Evolutionary conservation across 2,888 invertebrate genomes (phyloP).

Genomic region (Aspidiotus rigidus): DNA sequence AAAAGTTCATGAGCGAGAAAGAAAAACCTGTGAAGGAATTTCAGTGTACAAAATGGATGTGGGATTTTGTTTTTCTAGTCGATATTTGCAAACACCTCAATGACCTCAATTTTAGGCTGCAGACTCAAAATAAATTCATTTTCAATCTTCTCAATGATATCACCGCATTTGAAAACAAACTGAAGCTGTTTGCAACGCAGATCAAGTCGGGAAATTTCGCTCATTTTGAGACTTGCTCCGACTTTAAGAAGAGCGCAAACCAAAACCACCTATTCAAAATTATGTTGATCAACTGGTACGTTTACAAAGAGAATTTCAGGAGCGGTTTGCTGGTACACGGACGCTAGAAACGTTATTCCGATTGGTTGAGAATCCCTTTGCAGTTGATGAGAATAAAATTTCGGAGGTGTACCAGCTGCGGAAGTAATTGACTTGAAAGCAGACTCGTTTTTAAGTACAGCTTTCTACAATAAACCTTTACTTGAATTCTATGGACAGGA

Average conservation of each 20-base stretch:
- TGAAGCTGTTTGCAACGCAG: neutral
- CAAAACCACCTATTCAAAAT: neutral
- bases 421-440: neutral
- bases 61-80: neutral
- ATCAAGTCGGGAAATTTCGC: neutral
- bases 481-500: neutral
- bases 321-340: neutral
- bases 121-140: neutral
- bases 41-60: neutral
- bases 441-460: neutral
- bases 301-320: neutral
- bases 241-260: neutral
- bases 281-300: neutral
- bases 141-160: neutral
- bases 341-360: neutral
- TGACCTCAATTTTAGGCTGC: too few species aligned
- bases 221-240: neutral
- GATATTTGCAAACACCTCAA: neutral
- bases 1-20: too few species aligned
- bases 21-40: too few species aligned
- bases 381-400: too few species aligned
- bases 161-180: neutral
- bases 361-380: slow-evolving; percentile 1
- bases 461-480: neutral
- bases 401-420: slow-evolving; percentile 1